phyloP scores from a whole-genome alignment of 2,888 invertebrate species.

The Drosophila incognita region DNA sequence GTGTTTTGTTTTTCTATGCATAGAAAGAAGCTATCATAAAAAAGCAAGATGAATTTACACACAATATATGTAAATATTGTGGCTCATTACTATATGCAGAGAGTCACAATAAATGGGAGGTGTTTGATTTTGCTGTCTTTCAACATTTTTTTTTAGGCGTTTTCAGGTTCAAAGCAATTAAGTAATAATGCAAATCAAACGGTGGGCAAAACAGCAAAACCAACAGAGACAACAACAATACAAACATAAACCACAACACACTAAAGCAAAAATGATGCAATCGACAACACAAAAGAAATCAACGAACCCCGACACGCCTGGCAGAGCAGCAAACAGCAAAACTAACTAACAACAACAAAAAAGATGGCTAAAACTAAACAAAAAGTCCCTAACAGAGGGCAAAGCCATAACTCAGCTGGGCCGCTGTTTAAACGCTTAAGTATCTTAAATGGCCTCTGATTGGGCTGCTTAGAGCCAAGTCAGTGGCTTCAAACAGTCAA shows the following conservation, averaged over 20 bases:
- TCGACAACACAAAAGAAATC: conserved; percentile 56
- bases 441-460: conserved; percentile 27
- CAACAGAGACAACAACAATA: conserved; percentile 14
- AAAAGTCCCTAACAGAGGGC: conserved; percentile 33
- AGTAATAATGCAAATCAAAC: conserved; percentile 77
- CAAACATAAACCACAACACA: conserved; percentile 24
- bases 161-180: conserved; percentile 78
- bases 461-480: conserved; percentile 29
- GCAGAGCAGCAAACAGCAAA: conserved; percentile 43
- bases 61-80: conserved; percentile 56
- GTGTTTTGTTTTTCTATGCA: conserved; percentile 53
- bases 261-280: conserved; percentile 64
- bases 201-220: conserved; percentile 41
- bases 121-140: conserved; percentile 21
- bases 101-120: conserved; percentile 44
- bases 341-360: conserved; percentile 3
- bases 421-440: not conserved
- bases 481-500: conserved; percentile 10
- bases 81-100: conserved; percentile 55
- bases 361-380: conserved; percentile 6
- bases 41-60: conserved; percentile 55
- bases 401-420: conserved; percentile 14
- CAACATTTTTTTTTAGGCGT: conserved; percentile 21
- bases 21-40: conserved; percentile 18
- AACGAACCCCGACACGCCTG: conserved; percentile 43